Conservation (phyloP, 2,888 invertebrate species). For the Operophtera brumata region DNA sequence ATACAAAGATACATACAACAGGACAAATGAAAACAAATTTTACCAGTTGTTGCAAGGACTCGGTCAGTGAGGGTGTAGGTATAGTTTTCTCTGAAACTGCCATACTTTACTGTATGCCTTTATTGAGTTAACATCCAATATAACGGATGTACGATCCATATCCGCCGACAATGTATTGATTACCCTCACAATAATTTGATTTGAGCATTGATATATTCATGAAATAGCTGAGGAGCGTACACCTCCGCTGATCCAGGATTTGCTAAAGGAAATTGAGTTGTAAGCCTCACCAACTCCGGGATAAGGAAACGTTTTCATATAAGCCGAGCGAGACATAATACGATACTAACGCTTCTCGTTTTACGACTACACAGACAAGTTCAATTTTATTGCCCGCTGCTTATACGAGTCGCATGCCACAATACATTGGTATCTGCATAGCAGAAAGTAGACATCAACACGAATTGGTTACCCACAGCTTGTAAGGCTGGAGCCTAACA, state of each 20-base stretch:
- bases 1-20: too few relatives aligned
- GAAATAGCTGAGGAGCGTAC: constrained; percentile 53
- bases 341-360: constrained; percentile 41
- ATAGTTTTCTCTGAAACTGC: neutral
- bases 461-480: too few relatives aligned
- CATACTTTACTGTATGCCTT: neutral
- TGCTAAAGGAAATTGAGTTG: constrained; percentile 65
- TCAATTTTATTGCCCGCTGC: constrained; percentile 27
- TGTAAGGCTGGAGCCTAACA: too few relatives aligned
- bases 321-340: constrained; percentile 49
- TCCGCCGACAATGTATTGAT: constrained; percentile 23
- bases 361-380: constrained; percentile 32
- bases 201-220: constrained; percentile 51
- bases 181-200: constrained; percentile 32
- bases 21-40: too few relatives aligned
- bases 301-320: constrained; percentile 49
- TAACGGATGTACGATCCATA: constrained; percentile 4
- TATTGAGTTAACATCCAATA: too few relatives aligned
- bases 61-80: too few relatives aligned
- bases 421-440: neutral
- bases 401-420: neutral
- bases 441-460: too few relatives aligned
- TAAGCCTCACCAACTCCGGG: constrained; percentile 60
- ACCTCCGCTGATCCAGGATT: constrained; percentile 64
- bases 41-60: too few relatives aligned